Evolutionary conservation across 2,888 invertebrate species (phyloP), one percentile per base, ranked within the genome.

Genomic region (Lepidocyrtoides sp.): DNA sequence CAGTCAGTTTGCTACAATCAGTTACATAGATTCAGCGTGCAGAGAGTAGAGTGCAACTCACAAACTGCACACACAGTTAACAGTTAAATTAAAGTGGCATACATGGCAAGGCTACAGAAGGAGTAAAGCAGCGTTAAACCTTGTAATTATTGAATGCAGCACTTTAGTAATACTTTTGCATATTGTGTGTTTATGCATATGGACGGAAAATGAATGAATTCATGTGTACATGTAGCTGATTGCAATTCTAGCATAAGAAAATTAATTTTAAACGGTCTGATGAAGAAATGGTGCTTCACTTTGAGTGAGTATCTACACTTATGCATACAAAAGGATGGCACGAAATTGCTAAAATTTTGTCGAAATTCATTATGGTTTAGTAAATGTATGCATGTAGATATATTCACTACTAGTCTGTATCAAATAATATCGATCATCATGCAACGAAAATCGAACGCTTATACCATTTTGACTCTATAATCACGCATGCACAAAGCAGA

Each of bases 101-200:
- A 41, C 57, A 29, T 44, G 57, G 79, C 79, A 87, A 87, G 79
- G 87, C 32, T 87, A 66, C 75, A 75, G 60, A 87, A 79, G 77
- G 77, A 41, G 79, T 51, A 79, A 79, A 87, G 63, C 87, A n/a
- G n/a, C n/a, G 41, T 79, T 44, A 85, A 87, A 48, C 87, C 85
- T 86, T 86, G 84, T 69, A 51, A 63, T 36, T 26, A 84, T 72
- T 72, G 29, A 66, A 32, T 66, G 29, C 32, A 26, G 32, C 29
- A 32, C 32, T 32, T 66, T 66, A 32, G 66, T 14, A 10, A 26
- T 4, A n/a, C n/a, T n/a, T n/a, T 14, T 32, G 66, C 32, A 66
- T 66, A 26, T n/a, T 29, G n/a, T n/a, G n/a, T n/a, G 12, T 36
- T 5, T 8, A 36, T 5, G 36, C 36, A 36, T 5, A 36, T 5